Base-by-base conservation (phyloP, 2,113 vertebrate genomes). In the Calcarius ornatus region DNA sequence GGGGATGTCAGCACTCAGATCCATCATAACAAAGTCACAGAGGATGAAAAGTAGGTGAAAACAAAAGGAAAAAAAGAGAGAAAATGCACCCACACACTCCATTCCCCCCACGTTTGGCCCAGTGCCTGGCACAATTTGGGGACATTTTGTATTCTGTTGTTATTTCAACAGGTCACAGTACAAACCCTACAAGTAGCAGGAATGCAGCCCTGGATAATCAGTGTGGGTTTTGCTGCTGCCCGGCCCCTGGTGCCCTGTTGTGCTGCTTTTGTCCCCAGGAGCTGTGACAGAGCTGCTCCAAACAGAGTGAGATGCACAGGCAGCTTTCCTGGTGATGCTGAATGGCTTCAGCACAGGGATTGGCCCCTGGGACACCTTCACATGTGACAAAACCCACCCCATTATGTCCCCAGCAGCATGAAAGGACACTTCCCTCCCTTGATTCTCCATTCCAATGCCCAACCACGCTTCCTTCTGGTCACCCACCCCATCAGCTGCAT, bases 251-350 rank as follows among this genome's bases (percentile, higher is more conserved):
- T 28, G 65, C 73, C 38, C 76, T 61, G 10, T 11, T 1, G 0
- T 9, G 60, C 37, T 27, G 9, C 47, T 81, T 42, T 50, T 59
- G 60, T 78, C 56, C 81, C 16, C 28, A 38, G 80, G 43, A 45
- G 25, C 7, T 11, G 61, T 38, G 81, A 69, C 48, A 76, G 43
- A 31, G 64, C 8, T 54, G 77, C 82, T 81, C 38, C 11, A 2
- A 45, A 45, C 0, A 1, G n/a, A 33, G n/a, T 33, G 47, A 28
- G 68, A 65, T 2, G 24, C 56, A 11, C 37, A 17, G 31, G 63
- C 16, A 35, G 66, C 73, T 80, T 54, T 12, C 0, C 0, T 15
- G 65, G 56, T n/a, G n/a, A n/a, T n/a, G n/a, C n/a, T n/a, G n/a
- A n/a, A n/a, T n/a, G n/a, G n/a, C 25, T 81, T 53, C 81, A 83